Evolutionary conservation across 2,113 vertebrate species (phyloP).

Genomic region (Cheilinus undulatus): DNA sequence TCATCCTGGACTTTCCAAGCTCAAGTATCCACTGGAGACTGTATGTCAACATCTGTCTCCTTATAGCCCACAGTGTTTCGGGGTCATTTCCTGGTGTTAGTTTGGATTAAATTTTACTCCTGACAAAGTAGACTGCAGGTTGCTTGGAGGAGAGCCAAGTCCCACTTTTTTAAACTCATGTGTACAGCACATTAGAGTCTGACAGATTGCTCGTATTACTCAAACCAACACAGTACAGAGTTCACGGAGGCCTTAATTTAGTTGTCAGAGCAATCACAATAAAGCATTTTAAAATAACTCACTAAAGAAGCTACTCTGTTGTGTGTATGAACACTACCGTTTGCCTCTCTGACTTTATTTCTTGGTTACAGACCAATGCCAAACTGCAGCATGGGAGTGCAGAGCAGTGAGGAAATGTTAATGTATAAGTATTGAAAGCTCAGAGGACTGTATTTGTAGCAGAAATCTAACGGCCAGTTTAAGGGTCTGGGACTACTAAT

Average conservation of each 20-base stretch:
- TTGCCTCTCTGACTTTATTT: no score
- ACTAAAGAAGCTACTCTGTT: neutral
- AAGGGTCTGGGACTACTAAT: no score
- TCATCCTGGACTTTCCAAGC: neutral
- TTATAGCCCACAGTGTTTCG: conserved; percentile 16
- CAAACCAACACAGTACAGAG: conserved; percentile 10
- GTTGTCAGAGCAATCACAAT: neutral
- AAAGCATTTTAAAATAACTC: neutral
- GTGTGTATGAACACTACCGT: no score
- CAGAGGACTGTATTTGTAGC: no score
- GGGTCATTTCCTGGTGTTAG: conserved; percentile 35
- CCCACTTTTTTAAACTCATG: neutral
- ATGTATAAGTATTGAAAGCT: no score
- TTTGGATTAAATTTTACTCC: conserved; percentile 39
- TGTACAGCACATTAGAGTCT: neutral
- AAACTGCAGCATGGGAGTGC: no score
- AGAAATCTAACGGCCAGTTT: no score
- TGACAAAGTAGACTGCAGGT: conserved; percentile 31
- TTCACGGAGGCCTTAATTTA: conserved; percentile 7
- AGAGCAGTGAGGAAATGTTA: no score
- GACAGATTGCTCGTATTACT: conserved; percentile 2
- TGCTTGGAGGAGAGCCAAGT: conserved; percentile 32
- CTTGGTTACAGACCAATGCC: no score
- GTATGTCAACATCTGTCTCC: conserved; percentile 27
- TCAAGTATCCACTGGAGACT: conserved; percentile 6